Percentiles rank a stretch among this genome's conserved stretches.
Evolutionary conservation across 2,797 vertebrate genomes (phyloP).

Genomic region (Gastrophryne carolinensis): DNA sequence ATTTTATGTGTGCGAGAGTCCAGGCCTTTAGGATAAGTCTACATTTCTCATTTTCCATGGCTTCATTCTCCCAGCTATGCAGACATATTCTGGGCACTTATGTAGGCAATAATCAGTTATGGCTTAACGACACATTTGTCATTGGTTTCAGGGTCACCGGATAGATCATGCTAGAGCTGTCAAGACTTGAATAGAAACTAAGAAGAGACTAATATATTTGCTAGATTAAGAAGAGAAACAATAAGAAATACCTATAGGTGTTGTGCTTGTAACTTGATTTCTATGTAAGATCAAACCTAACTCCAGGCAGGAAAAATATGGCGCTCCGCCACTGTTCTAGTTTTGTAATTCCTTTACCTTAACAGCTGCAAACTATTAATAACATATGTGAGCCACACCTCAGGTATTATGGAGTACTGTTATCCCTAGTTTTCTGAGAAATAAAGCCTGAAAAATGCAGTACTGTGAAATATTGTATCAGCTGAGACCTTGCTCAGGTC

Average conservation of each 20-base stretch:
- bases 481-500: too few species aligned
- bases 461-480: too few species aligned
- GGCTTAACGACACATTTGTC: constrained; percentile 20
- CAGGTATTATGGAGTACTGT: too few species aligned
- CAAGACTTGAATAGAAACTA: neutral
- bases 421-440: too few species aligned
- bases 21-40: neutral
- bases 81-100: neutral
- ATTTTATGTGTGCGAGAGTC: neutral
- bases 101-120: neutral
- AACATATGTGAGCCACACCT: too few species aligned
- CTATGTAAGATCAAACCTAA: too few species aligned
- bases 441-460: too few species aligned
- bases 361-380: too few species aligned
- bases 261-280: too few species aligned
- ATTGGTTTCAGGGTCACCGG: constrained; percentile 9
- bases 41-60: constrained; percentile 7
- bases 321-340: too few species aligned
- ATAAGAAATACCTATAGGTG: neutral
- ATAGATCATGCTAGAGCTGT: constrained; percentile 6
- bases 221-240: neutral
- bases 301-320: too few species aligned
- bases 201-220: neutral
- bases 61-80: neutral
- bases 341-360: too few species aligned